Evolutionary conservation across 2,113 vertebrate species (phyloP).

Genomic region (Chelonoidis abingdonii): DNA sequence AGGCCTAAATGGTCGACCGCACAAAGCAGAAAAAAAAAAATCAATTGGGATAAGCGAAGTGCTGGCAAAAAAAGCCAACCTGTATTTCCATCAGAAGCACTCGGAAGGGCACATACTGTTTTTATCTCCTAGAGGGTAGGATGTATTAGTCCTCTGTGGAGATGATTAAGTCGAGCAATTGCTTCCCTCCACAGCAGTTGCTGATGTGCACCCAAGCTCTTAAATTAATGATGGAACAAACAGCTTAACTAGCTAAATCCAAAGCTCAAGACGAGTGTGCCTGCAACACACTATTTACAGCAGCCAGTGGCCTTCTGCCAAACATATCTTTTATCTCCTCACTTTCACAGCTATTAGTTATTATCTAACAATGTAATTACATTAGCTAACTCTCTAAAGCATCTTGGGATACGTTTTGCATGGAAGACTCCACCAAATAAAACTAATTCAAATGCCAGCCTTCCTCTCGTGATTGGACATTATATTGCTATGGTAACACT

Average conservation of each 20-base stretch:
- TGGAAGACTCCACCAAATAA: not conserved
- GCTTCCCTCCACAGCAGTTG: not conserved
- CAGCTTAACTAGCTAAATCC: not conserved
- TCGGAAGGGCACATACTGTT: not conserved
- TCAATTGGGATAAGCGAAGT: accelerated
- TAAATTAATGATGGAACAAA: slow-evolving; percentile 19
- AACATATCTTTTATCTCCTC: slow-evolving; percentile 12
- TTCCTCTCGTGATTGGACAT: not conserved
- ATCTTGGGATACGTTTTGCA: slow-evolving; percentile 49
- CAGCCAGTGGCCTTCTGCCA: slow-evolving; percentile 49
- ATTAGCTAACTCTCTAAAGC: not conserved
- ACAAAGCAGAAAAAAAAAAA: not conserved
- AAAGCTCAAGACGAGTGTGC: not conserved
- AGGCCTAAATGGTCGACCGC: not conserved
- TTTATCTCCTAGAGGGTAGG: not conserved
- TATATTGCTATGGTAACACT: accelerated
- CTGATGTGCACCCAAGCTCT: not conserved
- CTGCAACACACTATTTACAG: slow-evolving; percentile 69
- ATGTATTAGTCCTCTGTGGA: accelerated
- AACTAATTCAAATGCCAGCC: not conserved
- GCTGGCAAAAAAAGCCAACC: not conserved
- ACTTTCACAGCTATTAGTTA: slow-evolving; percentile 18
- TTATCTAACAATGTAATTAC: slow-evolving; percentile 26
- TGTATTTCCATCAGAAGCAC: not conserved
- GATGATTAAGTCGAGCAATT: not conserved